These are phyloP conservation scores for Hemibagrus wyckioides DNA, from an alignment of 2,113 vertebrate species.

Conservation along the genomic window DNA sequence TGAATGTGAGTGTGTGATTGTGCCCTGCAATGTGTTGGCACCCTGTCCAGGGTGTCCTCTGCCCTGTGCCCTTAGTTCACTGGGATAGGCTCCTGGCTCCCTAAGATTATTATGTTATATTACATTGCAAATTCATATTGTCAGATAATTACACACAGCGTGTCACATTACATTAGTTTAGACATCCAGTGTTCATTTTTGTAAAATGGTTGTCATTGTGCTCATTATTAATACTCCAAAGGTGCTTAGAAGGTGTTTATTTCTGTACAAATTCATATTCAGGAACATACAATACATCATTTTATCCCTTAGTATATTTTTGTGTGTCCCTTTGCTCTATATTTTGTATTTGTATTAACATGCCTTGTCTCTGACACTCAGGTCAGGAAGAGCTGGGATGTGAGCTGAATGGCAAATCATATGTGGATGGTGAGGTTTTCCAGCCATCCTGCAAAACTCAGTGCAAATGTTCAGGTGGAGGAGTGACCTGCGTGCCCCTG, in stretches of 20 bases:
- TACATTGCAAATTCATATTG: too few species aligned
- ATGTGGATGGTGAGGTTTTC: constrained; percentile 85
- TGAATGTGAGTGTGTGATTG: too few species aligned
- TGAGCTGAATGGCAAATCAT: constrained; percentile 80
- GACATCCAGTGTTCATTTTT: background rate
- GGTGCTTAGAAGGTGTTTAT: background rate
- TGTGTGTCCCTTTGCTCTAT: background rate
- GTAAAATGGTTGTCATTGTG: background rate
- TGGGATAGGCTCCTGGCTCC: too few species aligned
- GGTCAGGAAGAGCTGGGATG: constrained; percentile 81
- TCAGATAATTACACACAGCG: too few species aligned
- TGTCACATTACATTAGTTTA: background rate
- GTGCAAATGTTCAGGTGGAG: constrained; percentile 83
- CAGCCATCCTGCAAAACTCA: constrained; percentile 84
- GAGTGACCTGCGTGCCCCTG: constrained; percentile 80
- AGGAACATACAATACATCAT: background rate
- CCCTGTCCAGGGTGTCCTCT: too few species aligned
- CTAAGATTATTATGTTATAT: too few species aligned
- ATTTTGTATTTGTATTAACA: background rate
- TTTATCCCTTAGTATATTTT: background rate
- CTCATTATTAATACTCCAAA: background rate
- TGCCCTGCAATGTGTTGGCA: too few species aligned
- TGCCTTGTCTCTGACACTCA: constrained; percentile 55
- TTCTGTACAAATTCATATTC: background rate
- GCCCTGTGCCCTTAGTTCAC: too few species aligned